phyloP scores from a whole-genome alignment of 2,113 vertebrate genomes.

The Epinephelus cyanopodus region DNA sequence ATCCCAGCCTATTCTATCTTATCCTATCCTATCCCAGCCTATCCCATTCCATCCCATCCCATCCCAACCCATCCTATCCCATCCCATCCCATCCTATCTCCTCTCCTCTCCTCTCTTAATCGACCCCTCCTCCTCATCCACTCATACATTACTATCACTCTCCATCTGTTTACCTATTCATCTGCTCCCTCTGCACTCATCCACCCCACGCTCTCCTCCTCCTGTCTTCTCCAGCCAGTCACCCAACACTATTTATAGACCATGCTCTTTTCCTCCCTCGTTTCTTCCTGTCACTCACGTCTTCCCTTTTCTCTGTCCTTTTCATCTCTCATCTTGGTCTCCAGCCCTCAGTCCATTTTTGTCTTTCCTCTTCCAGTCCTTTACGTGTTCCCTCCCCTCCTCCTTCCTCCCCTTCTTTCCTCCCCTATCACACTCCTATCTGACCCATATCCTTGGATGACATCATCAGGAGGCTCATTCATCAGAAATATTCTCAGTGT shows the following conservation, averaged over 20 bases:
- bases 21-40: not conserved
- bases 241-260: constrained; percentile 56
- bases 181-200: constrained; percentile 16
- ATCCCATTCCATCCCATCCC: not conserved
- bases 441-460: constrained; percentile 54
- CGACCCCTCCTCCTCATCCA: not conserved
- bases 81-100: not conserved
- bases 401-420: not conserved
- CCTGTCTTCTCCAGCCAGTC: constrained; percentile 23
- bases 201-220: constrained; percentile 17
- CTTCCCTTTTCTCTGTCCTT: not conserved
- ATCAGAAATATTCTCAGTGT: constrained; percentile 31
- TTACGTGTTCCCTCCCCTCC: not conserved
- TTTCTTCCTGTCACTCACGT: constrained; percentile 28
- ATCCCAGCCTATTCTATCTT: not conserved
- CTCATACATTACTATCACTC: constrained; percentile 1
- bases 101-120: not conserved
- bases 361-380: not conserved
- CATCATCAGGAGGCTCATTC: constrained; percentile 46
- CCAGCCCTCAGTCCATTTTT: not conserved
- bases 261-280: not conserved
- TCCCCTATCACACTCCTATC: constrained; percentile 1
- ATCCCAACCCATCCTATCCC: not conserved
- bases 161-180: constrained; percentile 54
- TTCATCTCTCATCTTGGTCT: not conserved